Conservation (phyloP, 2,888 invertebrate genomes). For the Dorcus hopei region DNA sequence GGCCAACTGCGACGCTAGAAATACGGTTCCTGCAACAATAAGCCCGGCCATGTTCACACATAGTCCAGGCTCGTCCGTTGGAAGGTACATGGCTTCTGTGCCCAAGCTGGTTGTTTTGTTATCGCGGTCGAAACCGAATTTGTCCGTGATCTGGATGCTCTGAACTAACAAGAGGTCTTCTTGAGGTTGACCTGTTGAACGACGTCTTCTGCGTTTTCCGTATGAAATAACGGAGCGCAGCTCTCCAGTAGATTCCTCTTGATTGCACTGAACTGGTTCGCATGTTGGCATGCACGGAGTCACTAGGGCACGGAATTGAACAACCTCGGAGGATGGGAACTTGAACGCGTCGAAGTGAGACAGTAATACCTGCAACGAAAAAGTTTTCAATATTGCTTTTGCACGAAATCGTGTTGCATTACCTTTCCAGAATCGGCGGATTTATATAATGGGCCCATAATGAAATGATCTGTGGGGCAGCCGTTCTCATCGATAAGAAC, state of each 20-base stretch:
- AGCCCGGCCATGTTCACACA: slow-evolving; percentile 79
- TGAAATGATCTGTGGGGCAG: slow-evolving; percentile 90
- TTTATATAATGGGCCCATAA: slow-evolving; percentile 90
- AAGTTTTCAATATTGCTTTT: neutral
- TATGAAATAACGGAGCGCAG: slow-evolving; percentile 78
- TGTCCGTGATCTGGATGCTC: slow-evolving; percentile 89
- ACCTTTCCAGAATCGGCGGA: slow-evolving; percentile 77
- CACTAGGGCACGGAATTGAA: slow-evolving; percentile 92
- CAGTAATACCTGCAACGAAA: slow-evolving; percentile 66
- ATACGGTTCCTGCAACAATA: slow-evolving; percentile 80
- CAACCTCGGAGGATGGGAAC: slow-evolving; percentile 91
- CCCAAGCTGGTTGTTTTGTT: slow-evolving; percentile 48
- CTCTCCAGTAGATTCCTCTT: slow-evolving; percentile 79
- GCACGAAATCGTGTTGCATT: slow-evolving; percentile 25
- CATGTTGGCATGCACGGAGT: slow-evolving; percentile 93
- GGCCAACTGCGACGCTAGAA: slow-evolving; percentile 82
- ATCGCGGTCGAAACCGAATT: slow-evolving; percentile 79
- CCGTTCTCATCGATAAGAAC: slow-evolving; percentile 87
- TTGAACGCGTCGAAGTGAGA: slow-evolving; percentile 96
- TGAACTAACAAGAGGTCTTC: slow-evolving; percentile 86
- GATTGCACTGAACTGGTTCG: slow-evolving; percentile 87
- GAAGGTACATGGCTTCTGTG: slow-evolving; percentile 70
- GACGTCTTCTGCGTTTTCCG: slow-evolving; percentile 73
- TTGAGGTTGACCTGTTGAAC: slow-evolving; percentile 56
- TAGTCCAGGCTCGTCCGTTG: slow-evolving; percentile 58